Percentiles rank a stretch among this genome's conserved stretches.
These are phyloP conservation scores for Apogon hyalosoma DNA, from an alignment of 2,797 vertebrate genomes.

Conservation along the genomic window DNA sequence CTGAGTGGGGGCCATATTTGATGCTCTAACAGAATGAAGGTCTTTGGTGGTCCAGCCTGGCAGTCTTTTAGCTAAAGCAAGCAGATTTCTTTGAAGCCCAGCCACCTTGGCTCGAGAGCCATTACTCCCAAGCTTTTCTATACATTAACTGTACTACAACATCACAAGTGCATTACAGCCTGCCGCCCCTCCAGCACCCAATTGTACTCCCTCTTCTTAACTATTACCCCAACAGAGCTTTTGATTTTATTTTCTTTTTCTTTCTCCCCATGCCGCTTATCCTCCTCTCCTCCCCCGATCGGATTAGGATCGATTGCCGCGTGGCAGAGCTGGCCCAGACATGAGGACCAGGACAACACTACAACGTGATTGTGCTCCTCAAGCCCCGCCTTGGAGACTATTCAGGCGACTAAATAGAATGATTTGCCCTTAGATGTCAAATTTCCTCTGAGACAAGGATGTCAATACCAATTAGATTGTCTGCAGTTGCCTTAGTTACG, in stretches of 20 bases:
- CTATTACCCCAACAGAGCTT: slow-evolving; percentile 86
- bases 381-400: slow-evolving; percentile 83
- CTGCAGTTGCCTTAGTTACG: slow-evolving; percentile 84
- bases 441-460: slow-evolving; percentile 88
- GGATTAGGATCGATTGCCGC: slow-evolving; percentile 87
- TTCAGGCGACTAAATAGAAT: slow-evolving; percentile 90
- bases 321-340: slow-evolving; percentile 78
- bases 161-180: slow-evolving; percentile 82
- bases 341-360: slow-evolving; percentile 77
- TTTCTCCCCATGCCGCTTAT: slow-evolving; percentile 69
- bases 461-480: slow-evolving; percentile 91
- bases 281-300: slow-evolving; percentile 80
- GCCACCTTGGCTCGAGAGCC: slow-evolving; percentile 81
- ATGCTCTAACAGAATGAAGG: slow-evolving; percentile 85
- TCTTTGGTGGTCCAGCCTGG: slow-evolving; percentile 77
- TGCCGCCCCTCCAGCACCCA: slow-evolving; percentile 62
- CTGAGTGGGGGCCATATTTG: slow-evolving; percentile 75
- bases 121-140: slow-evolving; percentile 78
- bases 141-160: slow-evolving; percentile 82
- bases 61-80: slow-evolving; percentile 86
- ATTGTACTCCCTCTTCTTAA: slow-evolving; percentile 86
- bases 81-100: slow-evolving; percentile 87
- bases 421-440: slow-evolving; percentile 91
- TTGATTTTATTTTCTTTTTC: slow-evolving; percentile 89
- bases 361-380: slow-evolving; percentile 76